A percentile compares a stretch with the other conserved stretches of the same genome.
Evolutionary conservation across 2,888 invertebrate genomes (phyloP).

Genomic region (Labia minor): DNA sequence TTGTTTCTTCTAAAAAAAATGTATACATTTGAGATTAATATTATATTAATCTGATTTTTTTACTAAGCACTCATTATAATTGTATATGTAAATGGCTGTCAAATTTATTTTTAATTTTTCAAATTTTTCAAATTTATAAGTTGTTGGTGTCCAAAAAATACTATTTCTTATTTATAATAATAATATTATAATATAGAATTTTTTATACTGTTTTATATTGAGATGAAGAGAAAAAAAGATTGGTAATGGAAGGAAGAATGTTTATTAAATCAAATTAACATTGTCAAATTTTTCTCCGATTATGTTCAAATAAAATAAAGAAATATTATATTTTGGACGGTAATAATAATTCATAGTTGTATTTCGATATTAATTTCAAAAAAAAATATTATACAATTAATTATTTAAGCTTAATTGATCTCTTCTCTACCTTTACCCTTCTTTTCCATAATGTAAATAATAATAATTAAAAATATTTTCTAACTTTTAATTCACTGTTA

Average conservation of each 20-base stretch:
- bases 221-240: too few relatives aligned
- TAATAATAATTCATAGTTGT: neutral
- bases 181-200: neutral
- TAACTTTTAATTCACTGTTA: constrained; percentile 19
- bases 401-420: neutral
- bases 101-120: neutral
- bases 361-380: neutral
- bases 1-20: neutral
- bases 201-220: neutral
- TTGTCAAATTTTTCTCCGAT: neutral
- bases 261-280: too few relatives aligned
- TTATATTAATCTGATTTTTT: neutral
- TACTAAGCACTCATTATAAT: neutral
- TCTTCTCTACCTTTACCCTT: constrained; percentile 19
- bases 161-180: neutral
- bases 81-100: constrained; percentile 1
- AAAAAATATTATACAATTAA: too few relatives aligned
- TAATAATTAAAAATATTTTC: constrained; percentile 19
- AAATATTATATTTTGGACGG: constrained; percentile 1
- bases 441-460: constrained; percentile 18
- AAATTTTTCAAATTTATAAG: neutral
- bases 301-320: neutral
- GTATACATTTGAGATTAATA: neutral
- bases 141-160: constrained; percentile 13
- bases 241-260: too few relatives aligned